Conservation (phyloP, 2,888 invertebrate species). For the Sinhomidia bicolor region DNA sequence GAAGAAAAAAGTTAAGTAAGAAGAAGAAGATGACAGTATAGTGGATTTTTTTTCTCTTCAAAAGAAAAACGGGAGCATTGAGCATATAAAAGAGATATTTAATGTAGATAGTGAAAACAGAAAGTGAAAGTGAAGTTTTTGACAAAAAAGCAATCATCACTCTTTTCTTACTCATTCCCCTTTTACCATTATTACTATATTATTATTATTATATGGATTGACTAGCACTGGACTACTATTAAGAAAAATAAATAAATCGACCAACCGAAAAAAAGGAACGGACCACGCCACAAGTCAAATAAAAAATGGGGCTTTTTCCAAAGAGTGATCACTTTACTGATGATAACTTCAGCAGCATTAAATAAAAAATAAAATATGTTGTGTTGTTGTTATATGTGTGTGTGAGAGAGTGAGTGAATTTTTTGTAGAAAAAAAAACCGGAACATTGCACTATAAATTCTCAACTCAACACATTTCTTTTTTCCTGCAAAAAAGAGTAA, state of each 20-base stretch:
- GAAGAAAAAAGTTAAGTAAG: too few relatives aligned
- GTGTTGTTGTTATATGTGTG: too few relatives aligned
- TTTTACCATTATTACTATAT: too few relatives aligned
- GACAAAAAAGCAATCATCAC: constrained; percentile 7
- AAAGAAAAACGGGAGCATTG: background rate
- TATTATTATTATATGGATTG: background rate
- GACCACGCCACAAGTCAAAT: background rate
- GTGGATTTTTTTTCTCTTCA: background rate
- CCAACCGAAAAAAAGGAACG: too few relatives aligned
- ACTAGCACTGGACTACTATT: background rate
- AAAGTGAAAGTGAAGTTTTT: constrained; percentile 6
- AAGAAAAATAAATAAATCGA: too few relatives aligned
- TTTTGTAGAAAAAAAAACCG: too few relatives aligned
- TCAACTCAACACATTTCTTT: too few relatives aligned
- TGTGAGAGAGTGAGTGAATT: background rate
- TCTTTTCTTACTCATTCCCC: background rate
- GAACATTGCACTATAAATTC: too few relatives aligned
- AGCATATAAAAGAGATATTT: constrained; percentile 5
- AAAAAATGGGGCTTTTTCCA: background rate
- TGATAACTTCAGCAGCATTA: background rate
- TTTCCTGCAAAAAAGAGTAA: too few relatives aligned
- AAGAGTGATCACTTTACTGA: background rate
- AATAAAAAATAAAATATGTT: too few relatives aligned
- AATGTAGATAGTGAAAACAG: constrained; percentile 1
- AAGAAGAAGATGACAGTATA: too few relatives aligned